Evolutionary conservation across 1,140 invertebrate species (phyloP).

Genomic region (Harlomillsia oculata): DNA sequence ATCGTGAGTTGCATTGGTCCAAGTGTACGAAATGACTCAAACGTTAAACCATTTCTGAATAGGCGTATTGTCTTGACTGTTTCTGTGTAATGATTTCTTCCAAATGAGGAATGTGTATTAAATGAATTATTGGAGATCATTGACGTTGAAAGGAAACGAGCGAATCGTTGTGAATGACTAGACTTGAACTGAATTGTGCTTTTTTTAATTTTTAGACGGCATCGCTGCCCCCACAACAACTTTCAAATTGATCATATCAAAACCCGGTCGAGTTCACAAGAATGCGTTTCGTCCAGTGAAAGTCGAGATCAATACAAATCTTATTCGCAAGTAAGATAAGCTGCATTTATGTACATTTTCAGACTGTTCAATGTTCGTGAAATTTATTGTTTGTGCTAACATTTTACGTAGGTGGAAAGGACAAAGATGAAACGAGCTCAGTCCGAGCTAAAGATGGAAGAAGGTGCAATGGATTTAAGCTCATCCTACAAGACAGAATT

Average conservation of each 20-base stretch:
- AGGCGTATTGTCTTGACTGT: too few relatives aligned
- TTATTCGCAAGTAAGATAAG: constrained; percentile 10
- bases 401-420: constrained; percentile 25
- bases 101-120: too few relatives aligned
- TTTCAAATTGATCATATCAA: constrained; percentile 29
- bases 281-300: constrained; percentile 26
- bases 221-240: constrained; percentile 43
- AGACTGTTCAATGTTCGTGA: neutral
- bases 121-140: too few relatives aligned
- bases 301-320: constrained; percentile 31
- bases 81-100: too few relatives aligned
- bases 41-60: too few relatives aligned
- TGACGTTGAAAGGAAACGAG: too few relatives aligned
- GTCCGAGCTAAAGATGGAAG: constrained; percentile 35
- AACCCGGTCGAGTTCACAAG: constrained; percentile 10
- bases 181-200: too few relatives aligned
- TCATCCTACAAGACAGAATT: constrained; percentile 56
- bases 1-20: too few relatives aligned
- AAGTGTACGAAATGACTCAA: too few relatives aligned
- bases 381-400: neutral
- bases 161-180: too few relatives aligned
- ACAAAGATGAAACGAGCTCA: constrained; percentile 30
- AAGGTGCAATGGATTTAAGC: constrained; percentile 45
- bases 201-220: constrained; percentile 42
- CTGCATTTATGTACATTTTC: neutral